phyloP scores from a whole-genome alignment of 2,113 vertebrate genomes.

The Morone chrysops region DNA sequence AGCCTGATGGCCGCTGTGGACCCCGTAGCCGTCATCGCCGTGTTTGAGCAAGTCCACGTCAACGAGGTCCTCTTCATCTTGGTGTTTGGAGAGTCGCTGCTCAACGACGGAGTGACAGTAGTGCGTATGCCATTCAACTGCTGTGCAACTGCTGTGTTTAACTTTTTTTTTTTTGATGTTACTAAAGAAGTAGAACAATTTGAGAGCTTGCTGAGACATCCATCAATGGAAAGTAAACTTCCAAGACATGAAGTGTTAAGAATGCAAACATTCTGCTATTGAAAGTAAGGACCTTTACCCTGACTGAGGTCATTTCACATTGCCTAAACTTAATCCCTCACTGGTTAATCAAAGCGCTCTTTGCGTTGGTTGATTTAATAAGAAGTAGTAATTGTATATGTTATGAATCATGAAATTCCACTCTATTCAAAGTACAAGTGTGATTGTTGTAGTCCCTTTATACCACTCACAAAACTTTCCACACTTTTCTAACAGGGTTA shows the following conservation, averaged over 20 bases:
- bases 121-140: conserved; percentile 77
- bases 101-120: conserved; percentile 98
- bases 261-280: conserved; percentile 10
- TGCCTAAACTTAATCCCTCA: neutral
- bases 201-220: neutral
- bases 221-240: conserved; percentile 16
- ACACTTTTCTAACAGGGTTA: neutral
- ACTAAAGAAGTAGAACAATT: neutral
- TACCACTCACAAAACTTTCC: neutral
- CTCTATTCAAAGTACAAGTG: neutral
- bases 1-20: conserved; percentile 96
- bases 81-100: conserved; percentile 97
- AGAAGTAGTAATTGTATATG: neutral
- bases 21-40: conserved; percentile 95
- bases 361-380: conserved; percentile 14
- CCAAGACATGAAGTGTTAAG: neutral
- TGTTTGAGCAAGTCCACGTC: conserved; percentile 98
- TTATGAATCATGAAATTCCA: conserved; percentile 10
- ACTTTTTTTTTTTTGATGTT: neutral
- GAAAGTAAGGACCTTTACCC: neutral
- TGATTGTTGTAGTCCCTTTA: too few relatives aligned
- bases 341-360: neutral
- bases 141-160: neutral
- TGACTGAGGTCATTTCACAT: neutral
- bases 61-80: conserved; percentile 98